phyloP scores from a whole-genome alignment of 2,113 vertebrate genomes.

The Pristiophorus japonicus region DNA sequence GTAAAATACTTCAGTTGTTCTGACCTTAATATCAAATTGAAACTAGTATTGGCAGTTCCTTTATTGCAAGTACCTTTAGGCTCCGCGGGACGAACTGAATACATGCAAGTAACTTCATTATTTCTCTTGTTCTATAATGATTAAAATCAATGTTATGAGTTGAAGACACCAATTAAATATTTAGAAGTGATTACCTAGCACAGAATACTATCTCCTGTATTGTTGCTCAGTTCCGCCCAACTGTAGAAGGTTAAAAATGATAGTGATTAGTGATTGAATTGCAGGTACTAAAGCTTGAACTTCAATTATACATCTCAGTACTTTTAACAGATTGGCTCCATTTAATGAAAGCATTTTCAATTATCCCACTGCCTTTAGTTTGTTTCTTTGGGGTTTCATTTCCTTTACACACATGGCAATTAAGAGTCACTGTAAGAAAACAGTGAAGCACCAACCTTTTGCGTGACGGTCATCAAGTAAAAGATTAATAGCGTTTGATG shows the following conservation, averaged over 20 bases:
- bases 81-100: neutral
- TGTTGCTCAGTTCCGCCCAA: neutral
- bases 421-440: neutral
- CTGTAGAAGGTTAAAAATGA: neutral
- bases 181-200: neutral
- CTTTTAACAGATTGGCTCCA: neutral
- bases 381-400: neutral
- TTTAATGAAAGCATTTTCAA: neutral
- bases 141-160: neutral
- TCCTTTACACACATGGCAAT: neutral
- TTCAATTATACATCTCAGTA: neutral
- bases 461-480: neutral
- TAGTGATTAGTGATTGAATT: neutral
- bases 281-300: neutral
- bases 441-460: neutral
- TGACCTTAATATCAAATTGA: neutral
- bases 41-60: neutral
- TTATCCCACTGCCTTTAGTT: neutral
- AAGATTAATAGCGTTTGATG: neutral
- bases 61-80: neutral
- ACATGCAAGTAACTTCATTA: neutral
- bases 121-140: neutral
- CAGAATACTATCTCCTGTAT: neutral
- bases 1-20: neutral
- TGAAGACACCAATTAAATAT: conserved; percentile 4